Base-by-base conservation (phyloP, 2,797 vertebrate genomes). In the Cirrhinus mrigala region DNA sequence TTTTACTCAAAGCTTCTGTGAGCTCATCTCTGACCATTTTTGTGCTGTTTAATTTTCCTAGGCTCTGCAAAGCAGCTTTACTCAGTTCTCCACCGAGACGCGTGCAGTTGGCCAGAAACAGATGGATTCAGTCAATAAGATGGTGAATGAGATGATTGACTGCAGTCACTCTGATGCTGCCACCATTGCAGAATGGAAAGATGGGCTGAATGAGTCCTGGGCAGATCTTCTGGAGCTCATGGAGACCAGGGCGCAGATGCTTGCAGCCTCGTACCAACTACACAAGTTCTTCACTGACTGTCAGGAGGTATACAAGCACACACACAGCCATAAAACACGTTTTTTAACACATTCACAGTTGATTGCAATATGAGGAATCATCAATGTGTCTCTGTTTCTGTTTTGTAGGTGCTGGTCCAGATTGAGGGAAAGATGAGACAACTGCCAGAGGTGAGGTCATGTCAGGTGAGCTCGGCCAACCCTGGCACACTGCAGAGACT, bases 121-220 rank as follows among this genome's bases (percentile, higher is more conserved):
- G 0, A 96, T 98, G 92, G 97, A 97, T 40, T 91, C 94, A 0
- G 95, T 96, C 85, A 98, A 98, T n/a, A 92, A 92, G 10, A 93
- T 97, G 95, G 98, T 97, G 20, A 97, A 97, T 0, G 96, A 97
- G 84, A 97, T 98, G 92, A 98, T 99, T 5, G 94, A 97, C 2
- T 96, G 96, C 0, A 97, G 97, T 48, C 97, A 99, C 81, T 92
- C 96, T 0, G 97, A 98, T 11, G 96, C 96, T 0, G 97, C 97
- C 91, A 97, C 96, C 16, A 96, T 98, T 3, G 98, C 98, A 0
- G 98, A 99, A 93, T 99, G 98, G 98, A 99, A 99, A 89, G 97
- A 98, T 15, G 95, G 96, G 0, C 93, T 99, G 87, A 98, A 98
- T 0, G 97, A 99, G 89, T 96, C 97, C 2, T 99, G 98, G 98